Percentiles rank a stretch among this genome's conserved stretches.
These are phyloP conservation scores for Sarcophaga bullata DNA, from an alignment of 1,140 invertebrate genomes.

Conservation along the genomic window DNA sequence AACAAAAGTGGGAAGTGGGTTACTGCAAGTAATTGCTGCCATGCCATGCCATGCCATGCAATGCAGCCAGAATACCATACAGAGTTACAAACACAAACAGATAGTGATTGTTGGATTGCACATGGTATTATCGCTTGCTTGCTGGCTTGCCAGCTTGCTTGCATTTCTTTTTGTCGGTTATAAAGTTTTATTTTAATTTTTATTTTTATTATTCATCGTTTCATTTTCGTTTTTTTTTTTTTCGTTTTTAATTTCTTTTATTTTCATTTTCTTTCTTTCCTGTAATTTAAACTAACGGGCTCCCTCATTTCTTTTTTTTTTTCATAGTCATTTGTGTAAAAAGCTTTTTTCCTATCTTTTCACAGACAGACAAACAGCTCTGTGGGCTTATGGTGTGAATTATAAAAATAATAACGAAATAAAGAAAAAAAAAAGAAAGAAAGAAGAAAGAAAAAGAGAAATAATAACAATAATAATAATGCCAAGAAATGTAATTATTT, in stretches of 20 bases:
- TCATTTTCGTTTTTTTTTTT: neutral
- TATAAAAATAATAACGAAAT: neutral
- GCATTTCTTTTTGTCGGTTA: no score
- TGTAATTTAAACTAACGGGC: slow-evolving; percentile 24
- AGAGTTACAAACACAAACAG: no score
- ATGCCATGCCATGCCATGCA: neutral
- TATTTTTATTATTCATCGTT: neutral
- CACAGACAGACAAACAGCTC: neutral
- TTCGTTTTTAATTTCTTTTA: neutral
- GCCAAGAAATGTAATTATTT: neutral
- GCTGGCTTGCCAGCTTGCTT: neutral
- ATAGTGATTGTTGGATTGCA: no score
- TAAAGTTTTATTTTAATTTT: neutral
- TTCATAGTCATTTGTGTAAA: neutral
- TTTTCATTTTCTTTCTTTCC: neutral
- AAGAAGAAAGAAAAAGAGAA: no score
- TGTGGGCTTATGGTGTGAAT: neutral
- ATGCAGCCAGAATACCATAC: no score
- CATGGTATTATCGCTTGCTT: neutral
- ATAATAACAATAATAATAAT: neutral
- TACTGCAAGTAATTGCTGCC: slow-evolving; percentile 30
- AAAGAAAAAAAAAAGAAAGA: neutral
- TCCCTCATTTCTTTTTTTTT: slow-evolving; percentile 29
- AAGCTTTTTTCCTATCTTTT: no score
- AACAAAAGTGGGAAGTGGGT: slow-evolving; percentile 37